Conservation (phyloP, 2,888 invertebrate species). For the Abscondita cerata region DNA sequence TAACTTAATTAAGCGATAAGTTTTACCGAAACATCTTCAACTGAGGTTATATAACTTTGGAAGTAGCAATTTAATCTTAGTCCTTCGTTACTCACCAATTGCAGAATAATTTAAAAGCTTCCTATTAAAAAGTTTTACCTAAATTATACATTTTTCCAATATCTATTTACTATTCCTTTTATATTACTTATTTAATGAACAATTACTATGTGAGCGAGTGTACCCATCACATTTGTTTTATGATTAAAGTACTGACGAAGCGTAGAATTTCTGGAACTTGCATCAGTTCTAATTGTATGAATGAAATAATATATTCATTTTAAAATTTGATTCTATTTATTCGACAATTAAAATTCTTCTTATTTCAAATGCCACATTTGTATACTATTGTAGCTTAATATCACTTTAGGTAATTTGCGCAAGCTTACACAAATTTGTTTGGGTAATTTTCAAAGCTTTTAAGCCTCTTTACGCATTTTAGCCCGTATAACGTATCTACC, state of each 20-base stretch:
- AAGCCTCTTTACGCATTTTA: slow-evolving; percentile 35
- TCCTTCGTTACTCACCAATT: slow-evolving; percentile 7
- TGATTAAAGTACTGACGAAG: too few species aligned
- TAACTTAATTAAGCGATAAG: slow-evolving; percentile 3
- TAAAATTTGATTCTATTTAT: too few species aligned
- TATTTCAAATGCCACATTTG: slow-evolving; percentile 17
- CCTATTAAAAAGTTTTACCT: slow-evolving; percentile 7
- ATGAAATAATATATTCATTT: too few species aligned
- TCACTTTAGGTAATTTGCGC: slow-evolving; percentile 26
- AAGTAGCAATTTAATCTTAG: slow-evolving; percentile 7
- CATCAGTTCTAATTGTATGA: too few species aligned
- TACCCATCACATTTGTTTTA: too few species aligned
- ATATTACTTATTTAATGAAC: too few species aligned
- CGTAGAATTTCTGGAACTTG: too few species aligned
- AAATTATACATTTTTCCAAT: background rate
- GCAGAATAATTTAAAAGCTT: slow-evolving; percentile 1
- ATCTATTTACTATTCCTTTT: background rate
- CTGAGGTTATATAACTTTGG: background rate
- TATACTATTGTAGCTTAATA: slow-evolving; percentile 21
- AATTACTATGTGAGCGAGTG: too few species aligned
- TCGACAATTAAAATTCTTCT: background rate
- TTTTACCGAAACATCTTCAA: slow-evolving; percentile 7
- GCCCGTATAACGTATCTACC: slow-evolving; percentile 32
- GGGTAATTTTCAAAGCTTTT: slow-evolving; percentile 35
- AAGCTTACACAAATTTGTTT: slow-evolving; percentile 33